Evolutionary conservation across 2,888 invertebrate species (phyloP).

Genomic region (Drosophila quinaria): DNA sequence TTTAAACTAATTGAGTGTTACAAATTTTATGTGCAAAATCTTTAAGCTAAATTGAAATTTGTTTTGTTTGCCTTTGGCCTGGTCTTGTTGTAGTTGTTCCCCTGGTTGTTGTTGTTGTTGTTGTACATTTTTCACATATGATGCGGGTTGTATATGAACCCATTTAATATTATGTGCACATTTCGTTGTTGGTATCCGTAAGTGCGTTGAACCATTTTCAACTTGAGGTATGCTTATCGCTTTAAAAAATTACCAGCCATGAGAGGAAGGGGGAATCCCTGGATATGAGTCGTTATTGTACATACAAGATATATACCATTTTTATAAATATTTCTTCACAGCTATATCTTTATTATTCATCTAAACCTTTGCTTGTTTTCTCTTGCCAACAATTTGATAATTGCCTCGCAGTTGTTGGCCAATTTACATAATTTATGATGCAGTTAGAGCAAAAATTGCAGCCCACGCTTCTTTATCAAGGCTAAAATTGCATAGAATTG

Average conservation of each 20-base stretch:
- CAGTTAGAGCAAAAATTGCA: conserved; percentile 29
- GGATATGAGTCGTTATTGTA: not conserved
- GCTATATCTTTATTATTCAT: conserved; percentile 17
- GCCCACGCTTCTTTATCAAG: conserved; percentile 36
- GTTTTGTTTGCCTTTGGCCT: conserved; percentile 64
- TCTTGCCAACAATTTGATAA: conserved; percentile 29
- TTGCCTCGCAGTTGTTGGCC: conserved; percentile 57
- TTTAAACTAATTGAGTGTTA: conserved; percentile 83
- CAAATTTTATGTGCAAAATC: conserved; percentile 82
- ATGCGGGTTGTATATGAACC: conserved; percentile 78
- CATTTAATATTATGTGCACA: conserved; percentile 77
- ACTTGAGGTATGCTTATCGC: conserved; percentile 67
- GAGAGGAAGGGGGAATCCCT: not conserved
- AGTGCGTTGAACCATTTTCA: conserved; percentile 74
- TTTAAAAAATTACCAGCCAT: conserved; percentile 45
- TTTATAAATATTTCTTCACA: not conserved
- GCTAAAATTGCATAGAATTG: conserved; percentile 61
- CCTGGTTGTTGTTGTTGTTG: conserved; percentile 22
- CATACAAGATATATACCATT: not conserved
- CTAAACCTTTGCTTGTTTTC: conserved; percentile 1
- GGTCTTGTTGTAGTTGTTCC: conserved; percentile 14
- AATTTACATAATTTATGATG: conserved; percentile 75
- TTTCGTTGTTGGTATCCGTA: conserved; percentile 53
- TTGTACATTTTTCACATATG: conserved; percentile 68
- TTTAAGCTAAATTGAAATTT: conserved; percentile 82